phyloP scores from a whole-genome alignment of 2,888 invertebrate genomes.

The Dimorphilus gyrociliatus region DNA sequence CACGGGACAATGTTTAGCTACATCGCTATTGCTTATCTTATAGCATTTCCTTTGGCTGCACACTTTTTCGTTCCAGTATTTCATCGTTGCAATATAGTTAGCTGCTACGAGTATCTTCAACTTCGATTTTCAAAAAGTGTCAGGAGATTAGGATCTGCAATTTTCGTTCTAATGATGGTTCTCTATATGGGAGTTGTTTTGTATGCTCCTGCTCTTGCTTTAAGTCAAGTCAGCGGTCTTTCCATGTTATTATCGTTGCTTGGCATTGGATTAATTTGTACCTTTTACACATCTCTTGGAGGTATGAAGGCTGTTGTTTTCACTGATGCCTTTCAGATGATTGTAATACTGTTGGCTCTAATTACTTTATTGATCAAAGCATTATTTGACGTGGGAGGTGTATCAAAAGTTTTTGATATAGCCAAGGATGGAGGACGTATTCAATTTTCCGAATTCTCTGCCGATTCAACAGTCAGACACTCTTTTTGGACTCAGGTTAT shows the following conservation, averaged over 20 bases:
- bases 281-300: conserved; percentile 37
- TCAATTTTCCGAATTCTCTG: conserved; percentile 12
- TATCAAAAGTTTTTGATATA: conserved; percentile 18
- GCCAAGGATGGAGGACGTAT: conserved; percentile 19
- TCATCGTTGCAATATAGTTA: conserved; percentile 20
- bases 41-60: conserved; percentile 48
- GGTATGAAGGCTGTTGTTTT: conserved; percentile 30
- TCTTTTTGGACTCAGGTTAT: conserved; percentile 68
- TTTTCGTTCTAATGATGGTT: conserved; percentile 68
- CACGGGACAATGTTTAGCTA: conserved; percentile 61
- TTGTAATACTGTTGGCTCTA: conserved; percentile 30
- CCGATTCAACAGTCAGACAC: conserved; percentile 44
- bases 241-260: conserved; percentile 21
- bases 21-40: conserved; percentile 49
- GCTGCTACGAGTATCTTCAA: conserved; percentile 54
- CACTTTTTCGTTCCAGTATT: conserved; percentile 25
- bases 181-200: conserved; percentile 56
- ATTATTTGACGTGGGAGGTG: conserved; percentile 22
- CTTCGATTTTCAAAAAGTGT: conserved; percentile 60
- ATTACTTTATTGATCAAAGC: conserved; percentile 31
- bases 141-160: conserved; percentile 58
- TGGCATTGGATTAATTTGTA: conserved; percentile 33
- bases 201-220: conserved; percentile 70
- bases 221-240: conserved; percentile 43
- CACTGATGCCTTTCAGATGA: conserved; percentile 30